Evolutionary conservation across 2,888 invertebrate genomes (phyloP).

Genomic region (Cordilura impudica): DNA sequence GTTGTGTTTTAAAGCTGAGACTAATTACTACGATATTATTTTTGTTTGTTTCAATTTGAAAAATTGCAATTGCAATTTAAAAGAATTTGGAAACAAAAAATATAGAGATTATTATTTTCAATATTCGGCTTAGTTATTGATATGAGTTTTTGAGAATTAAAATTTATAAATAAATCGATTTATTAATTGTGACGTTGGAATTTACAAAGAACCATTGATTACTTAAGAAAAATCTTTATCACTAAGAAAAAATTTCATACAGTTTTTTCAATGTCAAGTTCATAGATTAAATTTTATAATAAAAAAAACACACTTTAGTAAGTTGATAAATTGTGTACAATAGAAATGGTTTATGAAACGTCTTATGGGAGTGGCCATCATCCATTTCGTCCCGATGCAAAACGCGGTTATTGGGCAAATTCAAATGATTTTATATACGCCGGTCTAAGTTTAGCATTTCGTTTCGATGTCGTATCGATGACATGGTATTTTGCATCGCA

Average conservation of each 20-base stretch:
- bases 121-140: too few relatives aligned
- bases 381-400: slow-evolving; percentile 72
- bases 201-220: too few relatives aligned
- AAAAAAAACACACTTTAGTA: not conserved
- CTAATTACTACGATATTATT: slow-evolving; percentile 67
- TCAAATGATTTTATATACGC: slow-evolving; percentile 87
- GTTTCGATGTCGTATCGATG: slow-evolving; percentile 88
- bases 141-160: too few relatives aligned
- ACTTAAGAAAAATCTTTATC: not conserved
- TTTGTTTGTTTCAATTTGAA: not conserved
- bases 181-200: not conserved
- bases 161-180: too few relatives aligned
- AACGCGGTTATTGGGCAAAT: slow-evolving; percentile 84
- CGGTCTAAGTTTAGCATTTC: slow-evolving; percentile 89
- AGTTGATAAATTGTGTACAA: not conserved
- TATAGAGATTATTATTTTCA: not conserved
- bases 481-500: slow-evolving; percentile 74
- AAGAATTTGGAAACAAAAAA: not conserved
- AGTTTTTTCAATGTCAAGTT: slow-evolving; percentile 37
- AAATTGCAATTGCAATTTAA: not conserved
- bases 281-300: not conserved
- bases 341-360: slow-evolving; percentile 72
- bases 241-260: not conserved
- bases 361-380: slow-evolving; percentile 73
- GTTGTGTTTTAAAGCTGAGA: slow-evolving; percentile 69